Evolutionary conservation across 2,888 invertebrate species (phyloP), one percentile per base, ranked within the genome.

Genomic region (Hanleya hanleyi): DNA sequence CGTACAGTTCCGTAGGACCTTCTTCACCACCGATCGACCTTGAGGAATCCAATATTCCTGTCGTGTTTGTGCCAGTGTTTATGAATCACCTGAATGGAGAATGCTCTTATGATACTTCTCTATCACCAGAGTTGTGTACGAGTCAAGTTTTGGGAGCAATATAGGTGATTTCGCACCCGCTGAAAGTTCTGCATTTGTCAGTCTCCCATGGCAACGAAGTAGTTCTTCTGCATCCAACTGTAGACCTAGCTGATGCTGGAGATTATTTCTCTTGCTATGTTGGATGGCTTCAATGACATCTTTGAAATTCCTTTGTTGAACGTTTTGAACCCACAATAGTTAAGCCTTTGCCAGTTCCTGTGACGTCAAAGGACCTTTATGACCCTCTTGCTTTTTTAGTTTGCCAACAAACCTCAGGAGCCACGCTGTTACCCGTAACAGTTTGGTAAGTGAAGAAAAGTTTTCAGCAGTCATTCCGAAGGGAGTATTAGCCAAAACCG

Each of bases 31-130:
- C 18, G 75, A 29, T 37, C 72, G 49, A 32, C 75, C 72, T 38
- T 67, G 57, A 12, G 72, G 73, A 22, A 73, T 75, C 75, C 75
- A 75, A 47, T 73, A 75, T 36, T 37, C 67, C 7, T 67, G n/a
- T n/a, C n/a, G n/a, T n/a, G n/a, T n/a, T n/a, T n/a, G n/a, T n/a
- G 66, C 6, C 61, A 72, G 15, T 5, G 72, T 69, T 37, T 76
- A 73, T 32, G 73, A 73, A 3, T 69, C 68, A 37, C 74, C 67
- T 41, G 41, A 32, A 65, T 74, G 70, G 33, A 67, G n/a, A 7
- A 22, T n/a, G 67, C 50, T 36, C 33, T 35, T 67, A 26, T 70
- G 74, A 9, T 22, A n/a, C 32, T 51, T 67, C 15, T 74, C 51
- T 47, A 74, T 74, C 9, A 74, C n/a, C 29, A 74, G 50, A 5